Percentiles rank a stretch among this genome's conserved stretches.
These are phyloP conservation scores for Setipinna tenuifilis DNA, from an alignment of 2,797 vertebrate genomes.

Conservation along the genomic window DNA sequence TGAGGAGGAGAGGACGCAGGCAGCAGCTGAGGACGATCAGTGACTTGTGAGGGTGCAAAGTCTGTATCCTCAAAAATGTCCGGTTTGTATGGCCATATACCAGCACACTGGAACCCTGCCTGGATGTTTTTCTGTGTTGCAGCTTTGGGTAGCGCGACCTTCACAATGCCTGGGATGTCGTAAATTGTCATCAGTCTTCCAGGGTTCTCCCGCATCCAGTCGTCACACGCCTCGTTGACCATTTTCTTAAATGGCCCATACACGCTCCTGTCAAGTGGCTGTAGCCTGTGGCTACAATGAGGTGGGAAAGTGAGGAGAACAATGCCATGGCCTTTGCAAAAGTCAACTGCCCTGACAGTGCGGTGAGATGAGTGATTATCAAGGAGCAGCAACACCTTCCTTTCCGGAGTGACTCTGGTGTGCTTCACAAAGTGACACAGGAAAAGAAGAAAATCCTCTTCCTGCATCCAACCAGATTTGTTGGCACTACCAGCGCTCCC, in stretches of 20 bases:
- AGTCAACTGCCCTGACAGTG: constrained; percentile 31
- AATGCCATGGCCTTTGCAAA: constrained; percentile 35
- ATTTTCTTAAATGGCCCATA: constrained; percentile 35
- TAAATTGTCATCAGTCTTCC: constrained; percentile 27
- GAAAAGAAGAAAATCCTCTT: constrained; percentile 41
- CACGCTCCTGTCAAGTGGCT: constrained; percentile 28
- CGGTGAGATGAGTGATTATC: constrained; percentile 31
- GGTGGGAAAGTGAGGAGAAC: constrained; percentile 5
- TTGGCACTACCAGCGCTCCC: constrained; percentile 42
- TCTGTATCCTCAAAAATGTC: constrained; percentile 33
- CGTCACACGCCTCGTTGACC: constrained; percentile 17
- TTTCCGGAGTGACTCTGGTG: constrained; percentile 36
- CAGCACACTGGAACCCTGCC: constrained; percentile 28
- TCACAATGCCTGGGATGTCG: constrained; percentile 30
- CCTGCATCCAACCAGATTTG: constrained; percentile 43
- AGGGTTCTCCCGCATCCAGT: constrained; percentile 37
- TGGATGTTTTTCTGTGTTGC: constrained; percentile 21
- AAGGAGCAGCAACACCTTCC: constrained; percentile 36
- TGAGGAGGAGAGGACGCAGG: too few relatives aligned
- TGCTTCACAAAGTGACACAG: constrained; percentile 41
- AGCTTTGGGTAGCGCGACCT: not conserved
- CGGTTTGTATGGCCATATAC: constrained; percentile 28
- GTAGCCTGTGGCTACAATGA: constrained; percentile 29
- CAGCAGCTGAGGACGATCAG: too few relatives aligned
- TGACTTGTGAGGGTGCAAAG: constrained; percentile 28